These are phyloP conservation scores for Nylanderia fulva DNA, from an alignment of 1,140 invertebrate species.

Conservation along the genomic window DNA sequence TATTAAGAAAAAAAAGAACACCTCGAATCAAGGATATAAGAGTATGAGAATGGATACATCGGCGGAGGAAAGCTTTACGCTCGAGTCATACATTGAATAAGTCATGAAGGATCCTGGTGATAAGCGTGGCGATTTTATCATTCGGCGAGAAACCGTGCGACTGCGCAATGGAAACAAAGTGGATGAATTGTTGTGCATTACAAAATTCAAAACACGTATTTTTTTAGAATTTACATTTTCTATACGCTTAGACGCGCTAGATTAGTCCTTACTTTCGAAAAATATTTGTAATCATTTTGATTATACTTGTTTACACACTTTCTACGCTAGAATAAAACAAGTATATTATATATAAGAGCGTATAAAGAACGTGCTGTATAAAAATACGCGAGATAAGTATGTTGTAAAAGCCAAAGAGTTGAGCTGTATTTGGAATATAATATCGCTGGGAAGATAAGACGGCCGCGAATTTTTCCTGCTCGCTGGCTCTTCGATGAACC, in stretches of 20 bases:
- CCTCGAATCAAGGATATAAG: background rate
- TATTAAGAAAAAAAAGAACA: constrained; percentile 37
- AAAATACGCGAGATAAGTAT: background rate
- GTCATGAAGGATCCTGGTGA: constrained; percentile 77
- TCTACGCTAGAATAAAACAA: background rate
- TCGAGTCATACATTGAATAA: constrained; percentile 77
- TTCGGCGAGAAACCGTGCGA: constrained; percentile 70
- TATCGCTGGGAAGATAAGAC: constrained; percentile 23
- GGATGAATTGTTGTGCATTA: constrained; percentile 65
- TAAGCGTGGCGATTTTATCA: constrained; percentile 78
- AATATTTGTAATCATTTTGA: background rate
- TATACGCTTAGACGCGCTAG: background rate
- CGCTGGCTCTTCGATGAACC: constrained; percentile 59
- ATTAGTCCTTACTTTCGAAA: background rate
- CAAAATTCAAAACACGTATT: constrained; percentile 59
- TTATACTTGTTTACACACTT: background rate
- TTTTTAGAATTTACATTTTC: background rate
- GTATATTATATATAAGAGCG: background rate
- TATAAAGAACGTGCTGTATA: no score
- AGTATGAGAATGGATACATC: constrained; percentile 13
- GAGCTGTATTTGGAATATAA: constrained; percentile 1
- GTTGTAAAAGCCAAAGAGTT: constrained; percentile 3
- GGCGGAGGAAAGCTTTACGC: constrained; percentile 65
- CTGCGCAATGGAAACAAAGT: constrained; percentile 62
- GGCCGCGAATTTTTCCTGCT: constrained; percentile 64